Evolutionary conservation across 2,797 vertebrate genomes (phyloP).

Genomic region (Basileuterus tristriatus): DNA sequence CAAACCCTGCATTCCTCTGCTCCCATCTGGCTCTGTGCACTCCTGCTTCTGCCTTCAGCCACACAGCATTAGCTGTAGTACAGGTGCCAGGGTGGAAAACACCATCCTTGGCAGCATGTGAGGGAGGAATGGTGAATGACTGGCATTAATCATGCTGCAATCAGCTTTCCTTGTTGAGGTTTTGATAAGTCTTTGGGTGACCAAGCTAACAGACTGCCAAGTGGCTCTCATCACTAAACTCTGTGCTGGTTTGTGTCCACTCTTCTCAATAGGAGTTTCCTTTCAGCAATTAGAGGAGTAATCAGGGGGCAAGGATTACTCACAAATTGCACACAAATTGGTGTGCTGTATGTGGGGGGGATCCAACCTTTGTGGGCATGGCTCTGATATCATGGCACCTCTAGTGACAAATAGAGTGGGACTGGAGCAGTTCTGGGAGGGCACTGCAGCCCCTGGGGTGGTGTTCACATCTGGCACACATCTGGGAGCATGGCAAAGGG

Average conservation of each 20-base stretch:
- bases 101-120: background rate
- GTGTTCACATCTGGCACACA: background rate
- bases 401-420: background rate
- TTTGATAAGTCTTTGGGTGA: background rate
- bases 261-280: background rate
- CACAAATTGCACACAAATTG: background rate
- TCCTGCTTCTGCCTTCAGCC: background rate
- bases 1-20: background rate
- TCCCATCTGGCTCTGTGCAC: background rate
- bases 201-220: background rate
- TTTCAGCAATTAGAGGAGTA: background rate
- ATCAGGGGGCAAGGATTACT: background rate
- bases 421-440: background rate
- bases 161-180: background rate
- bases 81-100: background rate
- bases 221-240: background rate
- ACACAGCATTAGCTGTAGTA: background rate
- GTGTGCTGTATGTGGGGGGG: background rate
- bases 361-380: background rate
- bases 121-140: background rate
- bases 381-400: background rate
- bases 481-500: background rate
- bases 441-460: background rate
- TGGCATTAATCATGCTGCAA: slow-evolving; percentile 20
- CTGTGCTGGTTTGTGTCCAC: background rate